Base-by-base conservation (phyloP, 2,797 vertebrate genomes). In the Rhyacichthys aspro region DNA sequence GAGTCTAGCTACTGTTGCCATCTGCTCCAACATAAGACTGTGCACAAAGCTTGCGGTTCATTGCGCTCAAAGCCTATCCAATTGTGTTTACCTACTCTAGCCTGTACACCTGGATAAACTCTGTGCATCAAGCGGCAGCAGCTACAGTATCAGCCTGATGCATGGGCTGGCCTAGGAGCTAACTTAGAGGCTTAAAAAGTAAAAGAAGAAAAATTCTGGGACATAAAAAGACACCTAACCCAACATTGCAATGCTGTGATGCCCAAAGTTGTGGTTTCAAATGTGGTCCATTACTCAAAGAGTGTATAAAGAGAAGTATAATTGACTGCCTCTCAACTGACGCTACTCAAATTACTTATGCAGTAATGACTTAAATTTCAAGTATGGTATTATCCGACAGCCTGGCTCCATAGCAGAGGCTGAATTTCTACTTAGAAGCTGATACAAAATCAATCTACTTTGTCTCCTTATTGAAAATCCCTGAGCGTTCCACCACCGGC, bases 1-100 rank as follows among this genome's bases (percentile, higher is more conserved):
- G 55, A 56, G 56, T 50, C 60, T 59, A 11, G 59, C 69, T 59
- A 54, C 72, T 62, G 74, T 68, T 67, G 64, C 82, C 87, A 83
- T 86, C 81, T 88, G 87, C 43, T 87, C 69, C 36, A 34, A 75
- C 74, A 73, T 33, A 46, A 78, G 76, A 72, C 61, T 37, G 59
- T 66, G 62, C 37, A 55, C 52, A 81, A 59, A 58, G 45, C 66
- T 72, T 5, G 38, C 54, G 65, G 81, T 86, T 86, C 80, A 71
- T 63, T 68, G 77, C 73, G 71, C 66, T 79, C 81, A 6, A 42
- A 68, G 67, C 50, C 54, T 68, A 76, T 76, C 54, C 39, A 72
- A 38, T 71, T n/a, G n/a, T n/a, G n/a, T 70, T 62, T 55, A 56
- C 72, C 81, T 68, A 85, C 67, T 48, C 55, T 66, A 66, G n/a